Evolutionary conservation across 1,140 invertebrate species (phyloP), one percentile per base, ranked within the genome.

Genomic region (Agraylea sexmaculata): DNA sequence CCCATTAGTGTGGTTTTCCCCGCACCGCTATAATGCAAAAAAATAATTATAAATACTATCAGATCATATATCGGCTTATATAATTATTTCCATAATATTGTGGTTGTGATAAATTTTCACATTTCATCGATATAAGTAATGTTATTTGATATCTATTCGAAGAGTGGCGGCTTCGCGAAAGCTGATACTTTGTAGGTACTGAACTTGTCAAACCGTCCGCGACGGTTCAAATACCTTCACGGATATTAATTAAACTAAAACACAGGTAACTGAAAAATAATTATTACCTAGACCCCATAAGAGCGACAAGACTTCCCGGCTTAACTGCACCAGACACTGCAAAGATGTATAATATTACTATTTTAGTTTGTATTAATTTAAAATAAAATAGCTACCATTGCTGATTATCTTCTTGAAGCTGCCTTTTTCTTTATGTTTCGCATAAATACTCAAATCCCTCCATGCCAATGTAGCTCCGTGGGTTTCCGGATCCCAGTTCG

Each of bases 1-100:
- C 87, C 80, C 74, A 97, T 80, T n/a, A 97, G 64, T 0, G 91
- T 94, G 40, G 86, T 93, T 68, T 97, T 97, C 1, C 92, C 93
- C 21, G 91, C 86, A 17, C 92, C 92, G 62, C 89, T 83, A 58
- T 41, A 64, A 68, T 53, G 53, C 37, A 53, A 40, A 43, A 36
- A 43, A 46, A 30, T 19, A 34, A 19, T n/a, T 19, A 18, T 25
- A 20, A 16, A n/a, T 16, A 71, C 65, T 29, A 27, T 17, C 21
- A 2, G 22, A 42, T 38, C 21, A 19, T 16, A 35, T 17, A 17
- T 35, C 19, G 10, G 13, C n/a, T 12, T 35, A 10, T 36, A 36
- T 28, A 23, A 37, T 43, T 39, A 28, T 39, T 41, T n/a, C n/a
- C n/a, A n/a, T n/a, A n/a, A n/a, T n/a, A n/a, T n/a, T n/a, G n/a